Evolutionary conservation across 2,797 vertebrate species (phyloP), one percentile per base, ranked within the genome.

Genomic region (Paedocypris micromegethes): DNA sequence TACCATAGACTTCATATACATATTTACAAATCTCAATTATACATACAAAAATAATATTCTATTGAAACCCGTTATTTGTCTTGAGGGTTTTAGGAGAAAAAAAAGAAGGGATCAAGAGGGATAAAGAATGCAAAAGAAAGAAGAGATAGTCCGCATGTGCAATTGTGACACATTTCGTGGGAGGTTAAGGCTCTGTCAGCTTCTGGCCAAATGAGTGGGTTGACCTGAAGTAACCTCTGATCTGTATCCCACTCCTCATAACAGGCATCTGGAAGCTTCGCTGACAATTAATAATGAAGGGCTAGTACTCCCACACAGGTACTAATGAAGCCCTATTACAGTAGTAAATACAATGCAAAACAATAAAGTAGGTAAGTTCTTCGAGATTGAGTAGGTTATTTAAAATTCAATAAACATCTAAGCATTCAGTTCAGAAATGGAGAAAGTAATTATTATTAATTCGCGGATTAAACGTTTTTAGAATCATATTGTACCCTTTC

Each of bases 181-280:
- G 67, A 66, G 71, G 53, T 58, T 43, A 9, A 9, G 3, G 53
- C 55, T 39, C 48, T 40, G 44, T 45, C 54, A 65, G 56, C 63
- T 73, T 66, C 68, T 64, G 38, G 54, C 61, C 64, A 64, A 64
- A 50, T 42, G 52, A 58, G 65, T 58, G 65, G 69, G 44, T 9
- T 66, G 72, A 74, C 75, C 72, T 43, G 47, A 65, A 41, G 39
- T 68, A 69, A 57, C 72, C 75, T 72, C 37, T 72, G 72, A 74
- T 72, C 72, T 65, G 66, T 55, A 66, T 43, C 56, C 57, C 58
- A 62, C 59, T 70, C 74, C 59, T 72, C 70, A 66, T 67, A 70
- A 58, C 42, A 9, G 41, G 60, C 53, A 63, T 64, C 60, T 51
- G 56, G 68, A 64, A 68, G 61, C 56, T 63, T 41, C 58, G 63